These are phyloP conservation scores for Patiria pectinifera DNA, from an alignment of 53 echinoderm and acorn worm species.

Conservation along the genomic window DNA sequence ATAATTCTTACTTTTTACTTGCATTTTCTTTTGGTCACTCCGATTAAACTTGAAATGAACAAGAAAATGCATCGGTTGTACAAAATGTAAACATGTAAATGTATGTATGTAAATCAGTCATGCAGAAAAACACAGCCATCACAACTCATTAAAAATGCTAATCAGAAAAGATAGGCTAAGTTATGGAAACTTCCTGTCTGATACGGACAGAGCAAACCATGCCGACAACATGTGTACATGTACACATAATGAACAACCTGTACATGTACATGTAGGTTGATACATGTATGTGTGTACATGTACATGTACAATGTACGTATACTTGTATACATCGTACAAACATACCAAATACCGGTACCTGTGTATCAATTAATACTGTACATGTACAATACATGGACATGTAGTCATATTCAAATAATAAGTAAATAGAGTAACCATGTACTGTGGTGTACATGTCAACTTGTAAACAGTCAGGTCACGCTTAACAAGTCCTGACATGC, in stretches of 20 bases:
- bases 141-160: too few species aligned
- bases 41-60: neutral
- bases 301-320: neutral
- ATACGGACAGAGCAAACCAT: too few species aligned
- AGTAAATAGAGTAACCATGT: neutral
- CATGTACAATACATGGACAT: too few species aligned
- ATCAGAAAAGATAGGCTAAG: too few species aligned
- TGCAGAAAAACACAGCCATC: too few species aligned
- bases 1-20: neutral
- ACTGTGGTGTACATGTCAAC: neutral
- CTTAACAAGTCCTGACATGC: neutral
- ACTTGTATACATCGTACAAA: neutral
- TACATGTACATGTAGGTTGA: neutral
- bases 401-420: neutral
- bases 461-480: neutral
- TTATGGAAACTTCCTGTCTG: too few species aligned
- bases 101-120: slow-evolving; percentile 1
- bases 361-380: neutral
- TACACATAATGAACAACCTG: too few species aligned
- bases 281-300: slow-evolving; percentile 9
- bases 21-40: too few species aligned
- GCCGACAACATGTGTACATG: too few species aligned
- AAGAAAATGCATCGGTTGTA: too few species aligned
- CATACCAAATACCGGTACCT: neutral
- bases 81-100: neutral